Evolutionary conservation across 2,113 vertebrate genomes (phyloP).

Genomic region (Hydrolagus affinis): DNA sequence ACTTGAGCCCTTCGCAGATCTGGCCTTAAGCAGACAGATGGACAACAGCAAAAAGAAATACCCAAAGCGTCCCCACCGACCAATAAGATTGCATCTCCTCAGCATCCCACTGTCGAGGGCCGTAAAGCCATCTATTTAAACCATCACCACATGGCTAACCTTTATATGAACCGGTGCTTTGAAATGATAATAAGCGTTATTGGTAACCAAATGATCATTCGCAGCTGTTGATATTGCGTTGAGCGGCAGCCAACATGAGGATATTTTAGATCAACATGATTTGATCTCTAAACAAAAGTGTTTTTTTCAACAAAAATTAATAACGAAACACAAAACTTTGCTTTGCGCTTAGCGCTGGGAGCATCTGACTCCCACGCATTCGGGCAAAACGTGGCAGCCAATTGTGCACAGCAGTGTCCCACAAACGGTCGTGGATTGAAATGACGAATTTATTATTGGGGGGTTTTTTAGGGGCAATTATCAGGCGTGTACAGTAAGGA

Average conservation of each 20-base stretch:
- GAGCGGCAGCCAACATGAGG: too few species aligned
- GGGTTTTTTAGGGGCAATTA: too few species aligned
- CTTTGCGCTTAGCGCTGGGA: too few species aligned
- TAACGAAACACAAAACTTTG: background rate
- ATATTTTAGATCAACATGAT: background rate
- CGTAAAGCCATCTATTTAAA: slow-evolving; percentile 1
- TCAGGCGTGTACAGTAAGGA: too few species aligned
- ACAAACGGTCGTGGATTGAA: too few species aligned
- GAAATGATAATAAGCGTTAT: background rate
- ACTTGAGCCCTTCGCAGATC: background rate
- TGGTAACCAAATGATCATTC: background rate
- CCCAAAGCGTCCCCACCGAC: background rate
- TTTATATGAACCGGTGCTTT: background rate
- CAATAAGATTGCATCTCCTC: background rate
- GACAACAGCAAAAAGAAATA: background rate
- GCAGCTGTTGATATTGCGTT: background rate
- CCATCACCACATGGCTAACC: background rate
- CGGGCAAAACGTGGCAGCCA: too few species aligned
- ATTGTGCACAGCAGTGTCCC: too few species aligned
- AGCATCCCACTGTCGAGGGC: background rate
- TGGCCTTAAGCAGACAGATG: background rate
- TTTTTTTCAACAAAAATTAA: background rate
- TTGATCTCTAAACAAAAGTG: background rate
- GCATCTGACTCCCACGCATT: too few species aligned
- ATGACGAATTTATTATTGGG: too few species aligned